Evolutionary conservation across 2,113 vertebrate genomes (phyloP).

Genomic region (Mirounga angustirostris): DNA sequence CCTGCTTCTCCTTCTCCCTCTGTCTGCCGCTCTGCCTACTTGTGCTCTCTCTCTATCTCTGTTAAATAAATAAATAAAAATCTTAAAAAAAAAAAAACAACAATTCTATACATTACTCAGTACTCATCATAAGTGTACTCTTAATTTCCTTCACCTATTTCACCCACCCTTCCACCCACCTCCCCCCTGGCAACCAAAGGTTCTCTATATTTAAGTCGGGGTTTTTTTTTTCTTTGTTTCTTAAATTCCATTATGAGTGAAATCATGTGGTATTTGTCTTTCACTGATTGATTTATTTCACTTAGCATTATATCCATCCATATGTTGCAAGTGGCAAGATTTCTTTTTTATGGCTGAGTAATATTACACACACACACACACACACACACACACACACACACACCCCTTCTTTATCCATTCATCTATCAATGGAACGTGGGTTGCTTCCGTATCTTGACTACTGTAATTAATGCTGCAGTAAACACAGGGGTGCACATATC

Average conservation of each 20-base stretch:
- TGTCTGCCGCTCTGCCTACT: no score
- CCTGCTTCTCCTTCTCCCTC: no score
- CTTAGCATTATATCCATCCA: neutral
- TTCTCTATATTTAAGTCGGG: neutral
- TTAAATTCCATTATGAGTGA: neutral
- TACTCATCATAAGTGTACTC: neutral
- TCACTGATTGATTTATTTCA: neutral
- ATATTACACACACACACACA: neutral
- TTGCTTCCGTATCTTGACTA: neutral
- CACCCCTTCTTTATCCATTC: neutral
- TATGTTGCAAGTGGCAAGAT: neutral
- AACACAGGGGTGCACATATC: neutral
- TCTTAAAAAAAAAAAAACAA: no score
- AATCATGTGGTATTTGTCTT: neutral
- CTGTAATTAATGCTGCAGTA: neutral
- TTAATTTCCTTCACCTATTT: neutral
- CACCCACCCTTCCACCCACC: neutral
- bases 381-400: neutral
- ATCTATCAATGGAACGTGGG: neutral
- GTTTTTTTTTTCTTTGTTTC: neutral
- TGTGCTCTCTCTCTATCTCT: no score
- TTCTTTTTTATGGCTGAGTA: neutral
- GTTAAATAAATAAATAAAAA: no score
- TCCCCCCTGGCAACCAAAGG: neutral
- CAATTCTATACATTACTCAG: neutral